Evolutionary conservation across 2,113 vertebrate genomes (phyloP), one percentile per base, ranked within the genome.

Genomic region (Anoura caudifer): DNA sequence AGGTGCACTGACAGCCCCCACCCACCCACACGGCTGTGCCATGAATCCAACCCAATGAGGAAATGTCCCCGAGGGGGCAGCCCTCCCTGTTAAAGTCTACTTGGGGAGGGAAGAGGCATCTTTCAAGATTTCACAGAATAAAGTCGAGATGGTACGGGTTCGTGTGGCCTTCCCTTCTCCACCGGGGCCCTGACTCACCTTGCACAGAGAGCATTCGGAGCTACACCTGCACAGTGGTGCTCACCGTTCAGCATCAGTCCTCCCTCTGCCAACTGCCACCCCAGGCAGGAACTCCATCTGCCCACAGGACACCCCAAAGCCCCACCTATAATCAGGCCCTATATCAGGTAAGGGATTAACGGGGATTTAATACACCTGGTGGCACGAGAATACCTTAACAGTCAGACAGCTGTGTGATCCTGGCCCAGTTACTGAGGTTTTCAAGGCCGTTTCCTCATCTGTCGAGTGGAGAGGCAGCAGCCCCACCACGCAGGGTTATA

Each of bases 111-210:
- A 38, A 16, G 24, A 17, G 2, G 19, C 9, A 22, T 69, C 91
- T 85, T 92, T 93, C 38, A 59, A 61, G 38, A 76, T 81, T 43
- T 43, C 82, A 75, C 47, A 86, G 67, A 69, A 70, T 76, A 28
- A 81, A 82, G 45, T 50, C 15, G 0, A 1, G 20, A 88, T 5
- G 2, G 12, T 19, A 0, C 33, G 41, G 22, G 15, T 47, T 86
- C 77, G 16, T 7, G 13, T 20, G 10, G 73, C 20, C 31, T 43
- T 94, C 47, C 36, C 59, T 52, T 93, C 31, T 67, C 76, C 26
- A 4, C 31, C 7, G 16, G 77, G 36, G 28, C 19, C 45, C 77
- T 7, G 12, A 38, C 50, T 69, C 38, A 87, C 20, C 10, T 7
- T 7, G 14, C 20, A 2, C 26, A 75, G 50, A 84, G 50, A 89